Conservation (phyloP, 2,113 vertebrate species). For the Leuciscus idus region DNA sequence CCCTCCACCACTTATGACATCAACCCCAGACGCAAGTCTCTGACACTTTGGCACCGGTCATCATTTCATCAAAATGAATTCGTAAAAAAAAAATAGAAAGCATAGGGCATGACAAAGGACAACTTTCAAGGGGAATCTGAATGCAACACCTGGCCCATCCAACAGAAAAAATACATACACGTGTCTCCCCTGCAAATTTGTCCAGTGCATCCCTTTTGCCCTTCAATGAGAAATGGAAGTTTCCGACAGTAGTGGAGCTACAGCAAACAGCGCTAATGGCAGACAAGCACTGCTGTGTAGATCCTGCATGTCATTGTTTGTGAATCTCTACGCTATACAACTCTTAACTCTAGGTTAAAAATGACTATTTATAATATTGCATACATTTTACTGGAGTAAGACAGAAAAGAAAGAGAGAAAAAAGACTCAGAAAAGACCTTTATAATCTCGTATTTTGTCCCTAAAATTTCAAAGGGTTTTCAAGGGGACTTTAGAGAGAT, state of each 20-base stretch:
- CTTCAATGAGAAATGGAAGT: constrained; percentile 27
- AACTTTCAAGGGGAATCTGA: constrained; percentile 71
- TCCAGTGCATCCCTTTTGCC: constrained; percentile 33
- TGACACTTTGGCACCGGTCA: constrained; percentile 60
- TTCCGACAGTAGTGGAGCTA: background rate
- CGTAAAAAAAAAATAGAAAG: constrained; percentile 49
- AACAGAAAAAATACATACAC: constrained; percentile 42
- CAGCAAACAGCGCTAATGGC: constrained; percentile 13
- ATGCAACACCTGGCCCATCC: constrained; percentile 64
- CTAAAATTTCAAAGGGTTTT: too few species aligned
- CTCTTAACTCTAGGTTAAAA: background rate
- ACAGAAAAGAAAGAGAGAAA: too few species aligned
- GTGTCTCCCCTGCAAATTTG: constrained; percentile 44
- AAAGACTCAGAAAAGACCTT: too few species aligned
- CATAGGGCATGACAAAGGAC: constrained; percentile 64
- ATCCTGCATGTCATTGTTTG: background rate
- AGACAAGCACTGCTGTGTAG: background rate
- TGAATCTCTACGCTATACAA: background rate
- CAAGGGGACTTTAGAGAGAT: too few species aligned
- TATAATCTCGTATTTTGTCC: too few species aligned
- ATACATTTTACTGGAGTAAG: background rate
- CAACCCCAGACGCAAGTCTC: constrained; percentile 58
- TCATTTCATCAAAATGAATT: constrained; percentile 68
- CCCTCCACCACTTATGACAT: constrained; percentile 45
- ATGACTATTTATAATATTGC: background rate